A percentile compares a stretch with the other conserved stretches of the same genome.
Evolutionary conservation across 2,888 invertebrate species (phyloP).

Genomic region (Drosophila prostipennis): DNA sequence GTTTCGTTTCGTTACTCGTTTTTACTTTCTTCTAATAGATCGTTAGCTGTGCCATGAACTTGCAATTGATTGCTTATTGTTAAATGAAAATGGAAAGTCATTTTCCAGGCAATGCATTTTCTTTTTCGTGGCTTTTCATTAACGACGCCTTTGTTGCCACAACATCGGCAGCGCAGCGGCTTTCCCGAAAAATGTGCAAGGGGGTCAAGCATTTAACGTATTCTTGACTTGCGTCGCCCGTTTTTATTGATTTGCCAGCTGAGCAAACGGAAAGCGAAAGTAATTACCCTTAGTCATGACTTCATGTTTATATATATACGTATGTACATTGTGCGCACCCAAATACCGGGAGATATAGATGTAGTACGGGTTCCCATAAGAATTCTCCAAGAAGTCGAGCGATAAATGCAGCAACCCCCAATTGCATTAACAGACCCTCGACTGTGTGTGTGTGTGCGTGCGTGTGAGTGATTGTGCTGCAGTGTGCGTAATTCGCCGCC

Average conservation of each 20-base stretch:
- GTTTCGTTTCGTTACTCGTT: constrained; percentile 57
- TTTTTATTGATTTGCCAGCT: constrained; percentile 64
- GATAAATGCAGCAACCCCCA: constrained; percentile 41
- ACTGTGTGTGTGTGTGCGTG: background rate
- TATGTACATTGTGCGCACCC: constrained; percentile 25
- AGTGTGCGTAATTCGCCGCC: constrained; percentile 17
- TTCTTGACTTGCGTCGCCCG: constrained; percentile 7
- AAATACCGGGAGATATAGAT: constrained; percentile 5
- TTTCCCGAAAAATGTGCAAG: constrained; percentile 40
- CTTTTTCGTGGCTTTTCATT: constrained; percentile 39
- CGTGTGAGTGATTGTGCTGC: constrained; percentile 15
- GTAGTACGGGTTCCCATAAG: background rate
- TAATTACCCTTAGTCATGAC: constrained; percentile 53
- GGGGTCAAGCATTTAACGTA: constrained; percentile 35
- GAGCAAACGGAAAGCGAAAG: constrained; percentile 69
- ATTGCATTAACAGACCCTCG: constrained; percentile 21
- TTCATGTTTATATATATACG: constrained; percentile 23
- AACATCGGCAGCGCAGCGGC: constrained; percentile 4
- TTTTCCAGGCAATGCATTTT: constrained; percentile 59
- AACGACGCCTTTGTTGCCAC: constrained; percentile 10
- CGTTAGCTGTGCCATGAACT: constrained; percentile 78
- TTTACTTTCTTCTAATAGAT: constrained; percentile 80
- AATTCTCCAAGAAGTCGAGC: constrained; percentile 17
- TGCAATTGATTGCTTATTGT: constrained; percentile 79
- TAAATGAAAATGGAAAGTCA: constrained; percentile 79